Conservation (phyloP, 1,140 invertebrate genomes). For the Panagrolaimus sp. region DNA sequence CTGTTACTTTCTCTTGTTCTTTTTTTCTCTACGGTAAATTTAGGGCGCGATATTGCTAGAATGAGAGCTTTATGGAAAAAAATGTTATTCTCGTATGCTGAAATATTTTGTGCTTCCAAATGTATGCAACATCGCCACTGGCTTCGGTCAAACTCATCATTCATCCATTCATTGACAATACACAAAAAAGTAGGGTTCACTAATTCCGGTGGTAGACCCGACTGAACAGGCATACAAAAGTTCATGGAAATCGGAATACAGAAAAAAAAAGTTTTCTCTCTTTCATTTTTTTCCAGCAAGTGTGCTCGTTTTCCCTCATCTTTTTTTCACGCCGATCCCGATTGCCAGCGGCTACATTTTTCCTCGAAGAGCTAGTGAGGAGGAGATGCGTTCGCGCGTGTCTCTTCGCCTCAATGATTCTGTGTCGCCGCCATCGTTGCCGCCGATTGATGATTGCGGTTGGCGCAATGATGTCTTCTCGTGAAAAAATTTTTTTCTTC, state of each 20-base stretch:
- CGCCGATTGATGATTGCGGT: conserved; percentile 3
- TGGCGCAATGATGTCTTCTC: conserved; percentile 1
- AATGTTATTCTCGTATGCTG: neutral
- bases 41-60: conserved; percentile 1
- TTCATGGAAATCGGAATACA: no score
- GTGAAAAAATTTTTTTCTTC: no score
- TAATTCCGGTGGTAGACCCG: conserved; percentile 8
- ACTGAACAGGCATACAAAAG: neutral
- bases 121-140: conserved; percentile 9
- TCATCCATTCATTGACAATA: conserved; percentile 8
- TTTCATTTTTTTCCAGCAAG: neutral
- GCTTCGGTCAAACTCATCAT: conserved; percentile 14
- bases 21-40: neutral
- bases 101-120: neutral
- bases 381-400: conserved; percentile 14
- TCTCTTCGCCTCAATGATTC: conserved; percentile 17
- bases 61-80: conserved; percentile 8
- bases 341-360: conserved; percentile 14
- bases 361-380: neutral
- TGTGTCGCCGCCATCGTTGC: conserved; percentile 11
- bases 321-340: conserved; percentile 18
- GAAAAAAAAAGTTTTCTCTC: no score
- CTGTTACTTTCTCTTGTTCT: no score
- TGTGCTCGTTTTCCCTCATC: conserved; percentile 1
- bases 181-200: conserved; percentile 3